Conservation (phyloP, 2,888 invertebrate genomes). For the Rhogogaster chlorosoma region DNA sequence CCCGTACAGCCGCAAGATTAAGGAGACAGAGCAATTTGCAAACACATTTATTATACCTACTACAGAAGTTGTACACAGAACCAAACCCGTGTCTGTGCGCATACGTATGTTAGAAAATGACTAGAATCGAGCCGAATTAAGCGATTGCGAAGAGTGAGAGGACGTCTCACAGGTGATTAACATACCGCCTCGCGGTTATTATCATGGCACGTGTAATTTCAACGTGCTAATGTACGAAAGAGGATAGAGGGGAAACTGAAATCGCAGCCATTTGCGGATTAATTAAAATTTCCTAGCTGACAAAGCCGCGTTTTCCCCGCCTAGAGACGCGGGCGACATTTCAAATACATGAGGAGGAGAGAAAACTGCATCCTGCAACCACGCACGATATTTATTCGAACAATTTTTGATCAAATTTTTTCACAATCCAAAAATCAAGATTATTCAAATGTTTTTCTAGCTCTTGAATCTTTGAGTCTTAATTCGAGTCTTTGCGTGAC, state of each 20-base stretch:
- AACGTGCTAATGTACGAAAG: slow-evolving; percentile 18
- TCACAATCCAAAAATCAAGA: neutral
- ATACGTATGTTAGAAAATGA: neutral
- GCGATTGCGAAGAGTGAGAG: neutral
- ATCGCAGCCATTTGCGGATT: slow-evolving; percentile 17
- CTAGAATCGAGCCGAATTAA: slow-evolving; percentile 6
- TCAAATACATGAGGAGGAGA: neutral
- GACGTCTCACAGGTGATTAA: slow-evolving; percentile 10
- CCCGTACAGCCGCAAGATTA: neutral
- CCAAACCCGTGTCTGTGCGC: neutral
- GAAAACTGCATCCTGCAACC: neutral
- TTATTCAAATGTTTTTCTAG: neutral
- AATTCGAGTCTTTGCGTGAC: neutral
- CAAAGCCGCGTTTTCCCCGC: neutral
- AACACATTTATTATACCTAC: neutral
- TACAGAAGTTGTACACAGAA: neutral
- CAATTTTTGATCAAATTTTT: neutral
- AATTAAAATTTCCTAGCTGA: slow-evolving; percentile 35
- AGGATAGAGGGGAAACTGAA: slow-evolving; percentile 1
- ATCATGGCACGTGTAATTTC: slow-evolving; percentile 19
- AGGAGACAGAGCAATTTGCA: neutral
- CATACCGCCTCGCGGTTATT: slow-evolving; percentile 19
- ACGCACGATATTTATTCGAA: neutral
- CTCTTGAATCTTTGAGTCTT: neutral
- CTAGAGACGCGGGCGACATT: neutral